Evolutionary conservation across 2,888 invertebrate species (phyloP).

Genomic region (Eremobia ochroleuca): DNA sequence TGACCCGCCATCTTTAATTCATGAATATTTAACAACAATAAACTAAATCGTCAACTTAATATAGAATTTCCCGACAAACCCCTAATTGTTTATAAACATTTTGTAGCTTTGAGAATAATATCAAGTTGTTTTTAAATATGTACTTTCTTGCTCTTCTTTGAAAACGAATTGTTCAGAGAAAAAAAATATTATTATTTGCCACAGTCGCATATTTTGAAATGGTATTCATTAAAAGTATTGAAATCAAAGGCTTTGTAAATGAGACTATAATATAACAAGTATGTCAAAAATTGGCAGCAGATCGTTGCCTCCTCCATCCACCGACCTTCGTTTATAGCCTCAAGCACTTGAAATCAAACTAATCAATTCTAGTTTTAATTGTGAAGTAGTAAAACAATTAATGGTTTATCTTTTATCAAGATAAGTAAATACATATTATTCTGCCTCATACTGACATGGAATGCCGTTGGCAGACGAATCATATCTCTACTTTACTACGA

Average conservation of each 20-base stretch:
- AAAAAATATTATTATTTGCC: background rate
- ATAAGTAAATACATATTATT: constrained; percentile 7
- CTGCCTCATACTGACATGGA: background rate
- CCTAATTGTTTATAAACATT: constrained; percentile 29
- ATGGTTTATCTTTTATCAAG: constrained; percentile 8
- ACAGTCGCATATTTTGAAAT: background rate
- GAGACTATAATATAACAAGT: background rate
- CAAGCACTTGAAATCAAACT: constrained; percentile 30
- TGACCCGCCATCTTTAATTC: constrained; percentile 42
- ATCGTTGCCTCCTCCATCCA: constrained; percentile 24
- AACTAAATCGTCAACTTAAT: constrained; percentile 30
- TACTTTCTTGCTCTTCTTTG: background rate
- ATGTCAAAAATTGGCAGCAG: background rate
- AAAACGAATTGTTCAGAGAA: background rate
- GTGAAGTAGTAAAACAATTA: background rate
- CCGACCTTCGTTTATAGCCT: constrained; percentile 15
- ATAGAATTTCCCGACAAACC: constrained; percentile 26
- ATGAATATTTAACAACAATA: constrained; percentile 52
- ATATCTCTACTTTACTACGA: background rate
- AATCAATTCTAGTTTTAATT: constrained; percentile 8
- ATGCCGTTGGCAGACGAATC: background rate
- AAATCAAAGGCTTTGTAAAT: background rate
- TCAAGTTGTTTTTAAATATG: constrained; percentile 7
- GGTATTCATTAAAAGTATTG: too few relatives aligned
- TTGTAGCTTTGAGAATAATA: background rate